phyloP scores from a whole-genome alignment of 53 echinoderm and acorn worm genomes.

The Holothuria scabra region DNA sequence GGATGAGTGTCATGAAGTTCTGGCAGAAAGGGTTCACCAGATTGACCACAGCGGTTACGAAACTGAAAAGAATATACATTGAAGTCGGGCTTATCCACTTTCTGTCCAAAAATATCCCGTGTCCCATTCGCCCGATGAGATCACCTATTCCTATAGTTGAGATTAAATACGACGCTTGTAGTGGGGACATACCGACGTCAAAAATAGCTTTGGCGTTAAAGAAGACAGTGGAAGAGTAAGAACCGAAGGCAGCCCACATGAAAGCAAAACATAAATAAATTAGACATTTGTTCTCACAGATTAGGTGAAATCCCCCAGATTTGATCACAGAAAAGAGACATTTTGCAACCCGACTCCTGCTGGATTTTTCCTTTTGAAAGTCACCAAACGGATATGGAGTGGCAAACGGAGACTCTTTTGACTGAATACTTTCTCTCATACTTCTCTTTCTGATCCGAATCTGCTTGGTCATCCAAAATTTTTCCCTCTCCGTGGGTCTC shows the following conservation, averaged over 20 bases:
- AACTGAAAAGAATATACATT: conserved; percentile 30
- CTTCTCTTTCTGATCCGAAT: conserved; percentile 7
- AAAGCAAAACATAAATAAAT: conserved; percentile 50
- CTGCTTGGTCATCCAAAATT: conserved; percentile 43
- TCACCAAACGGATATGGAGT: no score
- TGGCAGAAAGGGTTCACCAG: conserved; percentile 34
- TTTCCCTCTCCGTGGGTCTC: conserved; percentile 51
- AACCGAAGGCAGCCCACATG: conserved; percentile 38
- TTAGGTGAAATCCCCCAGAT: conserved; percentile 39
- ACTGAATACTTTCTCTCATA: conserved; percentile 1
- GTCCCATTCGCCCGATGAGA: conserved; percentile 24
- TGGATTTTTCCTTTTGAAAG: no score
- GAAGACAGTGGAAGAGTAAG: conserved; percentile 43
- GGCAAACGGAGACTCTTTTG: no score
- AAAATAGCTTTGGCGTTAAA: conserved; percentile 52
- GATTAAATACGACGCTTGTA: conserved; percentile 42
- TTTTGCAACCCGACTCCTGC: background rate
- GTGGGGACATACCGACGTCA: conserved; percentile 43
- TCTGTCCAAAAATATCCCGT: conserved; percentile 46
- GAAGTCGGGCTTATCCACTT: conserved; percentile 42
- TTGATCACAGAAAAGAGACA: conserved; percentile 45
- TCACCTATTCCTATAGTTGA: conserved; percentile 48
- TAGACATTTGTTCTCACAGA: conserved; percentile 45
- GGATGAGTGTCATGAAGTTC: conserved; percentile 17
- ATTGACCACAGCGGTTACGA: conserved; percentile 26